Percentiles rank a stretch among this genome's conserved stretches.
phyloP scores from a whole-genome alignment of 2,888 invertebrate genomes.

The Tipula unca region DNA sequence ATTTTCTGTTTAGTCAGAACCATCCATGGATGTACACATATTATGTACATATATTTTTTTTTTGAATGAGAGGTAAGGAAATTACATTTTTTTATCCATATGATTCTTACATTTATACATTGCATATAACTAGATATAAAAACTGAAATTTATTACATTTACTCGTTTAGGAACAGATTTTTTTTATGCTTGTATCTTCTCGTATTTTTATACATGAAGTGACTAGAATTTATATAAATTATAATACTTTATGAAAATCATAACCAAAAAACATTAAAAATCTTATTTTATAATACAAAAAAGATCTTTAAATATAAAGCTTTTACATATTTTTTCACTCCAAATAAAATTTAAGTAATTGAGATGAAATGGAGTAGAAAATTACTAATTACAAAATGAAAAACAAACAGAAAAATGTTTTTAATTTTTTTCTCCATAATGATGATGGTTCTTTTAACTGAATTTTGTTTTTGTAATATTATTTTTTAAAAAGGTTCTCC shows the following conservation, averaged over 20 bases:
- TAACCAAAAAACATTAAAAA: background rate
- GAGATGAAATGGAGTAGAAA: conserved; percentile 8
- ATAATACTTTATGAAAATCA: background rate
- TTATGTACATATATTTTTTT: too few species aligned
- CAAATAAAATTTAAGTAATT: background rate
- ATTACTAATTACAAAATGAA: background rate
- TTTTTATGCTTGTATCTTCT: background rate
- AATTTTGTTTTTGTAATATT: background rate
- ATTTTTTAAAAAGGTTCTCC: background rate
- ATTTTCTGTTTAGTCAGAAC: background rate
- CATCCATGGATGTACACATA: background rate
- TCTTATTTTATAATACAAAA: background rate
- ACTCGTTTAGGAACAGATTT: background rate
- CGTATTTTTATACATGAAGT: background rate
- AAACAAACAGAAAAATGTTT: background rate
- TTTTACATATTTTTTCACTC: background rate
- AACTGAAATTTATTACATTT: background rate
- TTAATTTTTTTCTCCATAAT: background rate
- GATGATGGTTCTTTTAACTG: background rate
- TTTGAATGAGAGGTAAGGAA: background rate
- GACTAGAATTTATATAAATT: background rate
- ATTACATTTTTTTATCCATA: background rate
- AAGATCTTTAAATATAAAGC: background rate
- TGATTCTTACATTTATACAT: background rate
- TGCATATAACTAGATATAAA: background rate